Percentiles rank a stretch among this genome's conserved stretches.
phyloP scores from a whole-genome alignment of 2,888 invertebrate genomes.

The Philereme transversata region DNA sequence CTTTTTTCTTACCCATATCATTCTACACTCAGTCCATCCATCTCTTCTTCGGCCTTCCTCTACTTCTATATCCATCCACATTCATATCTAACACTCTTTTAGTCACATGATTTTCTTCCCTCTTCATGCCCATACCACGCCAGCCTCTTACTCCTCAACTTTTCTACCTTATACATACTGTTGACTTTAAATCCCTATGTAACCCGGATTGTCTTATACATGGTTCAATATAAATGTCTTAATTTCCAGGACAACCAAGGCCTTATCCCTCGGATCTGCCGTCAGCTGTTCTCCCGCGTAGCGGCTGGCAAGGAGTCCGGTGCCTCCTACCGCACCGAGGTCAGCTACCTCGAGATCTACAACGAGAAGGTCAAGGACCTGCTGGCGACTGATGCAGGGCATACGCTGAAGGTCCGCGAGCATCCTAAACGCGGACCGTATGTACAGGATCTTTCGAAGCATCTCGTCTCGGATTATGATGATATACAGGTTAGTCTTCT shows the following conservation, averaged over 20 bases:
- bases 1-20: too few species aligned
- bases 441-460: slow-evolving; percentile 93
- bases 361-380: slow-evolving; percentile 92
- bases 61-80: too few species aligned
- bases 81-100: too few species aligned
- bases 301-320: slow-evolving; percentile 91
- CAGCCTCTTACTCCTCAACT: too few species aligned
- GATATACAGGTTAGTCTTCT: slow-evolving; percentile 89
- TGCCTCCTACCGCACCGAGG: slow-evolving; percentile 93
- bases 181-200: too few species aligned
- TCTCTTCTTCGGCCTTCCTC: too few species aligned
- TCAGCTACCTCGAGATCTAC: slow-evolving; percentile 94
- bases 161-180: too few species aligned
- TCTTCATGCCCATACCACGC: too few species aligned
- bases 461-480: slow-evolving; percentile 93
- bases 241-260: slow-evolving; percentile 88
- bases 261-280: slow-evolving; percentile 93
- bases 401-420: slow-evolving; percentile 90
- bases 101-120: too few species aligned
- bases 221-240: too few species aligned
- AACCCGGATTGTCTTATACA: too few species aligned
- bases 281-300: slow-evolving; percentile 92
- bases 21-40: too few species aligned
- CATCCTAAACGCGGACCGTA: slow-evolving; percentile 92
- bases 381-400: slow-evolving; percentile 84